Base-by-base conservation (phyloP, 1,140 invertebrate species). In the Calephelis nemesis region DNA sequence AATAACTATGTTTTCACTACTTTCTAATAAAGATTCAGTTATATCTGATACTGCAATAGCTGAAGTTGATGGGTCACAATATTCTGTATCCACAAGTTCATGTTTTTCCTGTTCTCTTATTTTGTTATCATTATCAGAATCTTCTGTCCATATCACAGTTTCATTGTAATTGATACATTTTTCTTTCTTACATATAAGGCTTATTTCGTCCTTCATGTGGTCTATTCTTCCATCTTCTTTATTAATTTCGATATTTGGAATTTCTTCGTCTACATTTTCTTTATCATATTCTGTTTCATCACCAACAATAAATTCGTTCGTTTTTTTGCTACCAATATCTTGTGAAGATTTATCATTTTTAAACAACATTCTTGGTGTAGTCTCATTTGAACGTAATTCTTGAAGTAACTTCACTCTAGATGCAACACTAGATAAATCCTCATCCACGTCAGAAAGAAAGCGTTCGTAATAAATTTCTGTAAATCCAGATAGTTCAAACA, bases 391-490 rank as follows among this genome's bases (percentile, higher is more conserved):
- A 47, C 75, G 74, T 10, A 89, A 54, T 63, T 87, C 84, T n/a
- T 83, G 76, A 63, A 90, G 67, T 7, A 90, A 69, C 67, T 87
- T 87, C 0, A 87, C 83, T 68, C 88, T 87, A 6, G 88, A 90
- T 0, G 80, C 74, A 0, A 89, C 76, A 62, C 85, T 88, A 2
- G 72, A 75, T n/a, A 90, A 60, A 73, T 90, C 84, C 63, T 85
- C 85, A 5, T 81, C 74, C 67, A 84, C 70, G 64, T 82, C 80
- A 11, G 79, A 83, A 10, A 86, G 48, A n/a, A 87, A 71, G 40
- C 77, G 80, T 62, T 88, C 84, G 60, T 84, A 84, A 74, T 90
- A 90, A 58, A 89, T 83, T 68, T 88, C 87, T 0, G 77, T 81
- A 47, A 81, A 83, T 9, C 81, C 84, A 7, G 74, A 79, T 11